Evolutionary conservation across 64 coral and sea anemone genomes (phyloP), one percentile per base, ranked within the genome.

Genomic region (Orbicella faveolata): DNA sequence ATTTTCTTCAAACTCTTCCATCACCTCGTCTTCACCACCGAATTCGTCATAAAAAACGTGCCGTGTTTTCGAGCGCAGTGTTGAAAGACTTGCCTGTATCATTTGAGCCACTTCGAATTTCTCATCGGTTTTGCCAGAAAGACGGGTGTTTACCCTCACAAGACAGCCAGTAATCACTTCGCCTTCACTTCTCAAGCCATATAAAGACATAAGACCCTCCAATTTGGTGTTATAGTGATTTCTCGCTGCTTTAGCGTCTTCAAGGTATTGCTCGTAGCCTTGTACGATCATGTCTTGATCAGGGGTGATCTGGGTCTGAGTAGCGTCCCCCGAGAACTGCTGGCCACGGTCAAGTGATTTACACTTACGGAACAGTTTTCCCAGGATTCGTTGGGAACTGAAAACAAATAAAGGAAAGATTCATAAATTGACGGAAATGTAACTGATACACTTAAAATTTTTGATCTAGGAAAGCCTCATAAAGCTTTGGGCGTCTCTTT

Each of bases 61-160:
- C 17, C 89, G 84, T 2, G 84, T 80, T 73, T 92, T 89, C 19
- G 65, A 77, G 21, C 94, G 90, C 0, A 92, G 73, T 4, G 90
- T 80, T 1, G 94, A 87, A 39, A 96, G 76, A 81, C 94, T 96
- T 44, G 94, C 94, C 84, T 92, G 94, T 75, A 96, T 86, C 79
- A 96, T 84, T 36, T 96, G 94, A 0, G 94, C 90, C 39, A 96
- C 94, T 79, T 96, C 94, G 67, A 96, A 96, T 10, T 92, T 92
- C 41, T 96, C 94, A 70, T 96, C 94, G 9, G 94, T 92, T 89
- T 96, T 96, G 39, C 83, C 90, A 11, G 94, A 84, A 41, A 96
- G 73, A 61, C 94, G 90, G 18, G 90, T 83, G 52, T 89, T 92
- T 15, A 96, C 94, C 74, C 48, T 92, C 12, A 87, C 77, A 54